A percentile compares a stretch with the other conserved stretches of the same genome.
phyloP scores from a whole-genome alignment of 2,888 invertebrate genomes.

The Drosophila rubida region DNA sequence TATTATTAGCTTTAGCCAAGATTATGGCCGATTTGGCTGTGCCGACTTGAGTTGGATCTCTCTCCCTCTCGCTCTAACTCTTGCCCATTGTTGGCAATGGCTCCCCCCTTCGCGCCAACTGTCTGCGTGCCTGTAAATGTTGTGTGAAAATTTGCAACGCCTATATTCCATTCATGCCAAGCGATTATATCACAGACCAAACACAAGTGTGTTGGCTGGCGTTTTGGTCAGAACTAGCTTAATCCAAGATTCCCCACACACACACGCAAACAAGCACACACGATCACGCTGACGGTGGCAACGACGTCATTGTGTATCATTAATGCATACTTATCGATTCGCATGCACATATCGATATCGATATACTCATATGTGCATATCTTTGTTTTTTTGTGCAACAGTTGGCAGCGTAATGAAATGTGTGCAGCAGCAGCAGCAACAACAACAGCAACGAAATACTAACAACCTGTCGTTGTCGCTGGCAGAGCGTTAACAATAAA shows the following conservation, averaged over 20 bases:
- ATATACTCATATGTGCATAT: slow-evolving; percentile 27
- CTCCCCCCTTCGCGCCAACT: neutral
- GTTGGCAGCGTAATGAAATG: slow-evolving; percentile 72
- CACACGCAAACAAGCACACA: slow-evolving; percentile 21
- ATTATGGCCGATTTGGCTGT: slow-evolving; percentile 69
- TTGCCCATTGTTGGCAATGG: slow-evolving; percentile 44
- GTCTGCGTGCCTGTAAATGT: slow-evolving; percentile 39
- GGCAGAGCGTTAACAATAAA: slow-evolving; percentile 79
- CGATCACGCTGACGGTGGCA: slow-evolving; percentile 17
- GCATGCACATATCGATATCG: slow-evolving; percentile 10
- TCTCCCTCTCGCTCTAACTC: slow-evolving; percentile 3
- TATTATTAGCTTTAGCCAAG: slow-evolving; percentile 79
- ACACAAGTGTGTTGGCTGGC: slow-evolving; percentile 69
- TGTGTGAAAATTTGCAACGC: slow-evolving; percentile 76
- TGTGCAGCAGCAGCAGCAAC: slow-evolving; percentile 47
- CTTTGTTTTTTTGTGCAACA: slow-evolving; percentile 41
- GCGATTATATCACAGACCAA: slow-evolving; percentile 76
- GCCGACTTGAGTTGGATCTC: slow-evolving; percentile 48
- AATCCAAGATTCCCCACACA: slow-evolving; percentile 45
- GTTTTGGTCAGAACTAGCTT: slow-evolving; percentile 69
- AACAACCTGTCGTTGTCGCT: slow-evolving; percentile 79
- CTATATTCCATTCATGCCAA: slow-evolving; percentile 69
- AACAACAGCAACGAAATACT: slow-evolving; percentile 49
- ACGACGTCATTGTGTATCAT: slow-evolving; percentile 55
- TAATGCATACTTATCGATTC: slow-evolving; percentile 28